phyloP scores from a whole-genome alignment of 2,113 vertebrate species.

The Sander lucioperca region DNA sequence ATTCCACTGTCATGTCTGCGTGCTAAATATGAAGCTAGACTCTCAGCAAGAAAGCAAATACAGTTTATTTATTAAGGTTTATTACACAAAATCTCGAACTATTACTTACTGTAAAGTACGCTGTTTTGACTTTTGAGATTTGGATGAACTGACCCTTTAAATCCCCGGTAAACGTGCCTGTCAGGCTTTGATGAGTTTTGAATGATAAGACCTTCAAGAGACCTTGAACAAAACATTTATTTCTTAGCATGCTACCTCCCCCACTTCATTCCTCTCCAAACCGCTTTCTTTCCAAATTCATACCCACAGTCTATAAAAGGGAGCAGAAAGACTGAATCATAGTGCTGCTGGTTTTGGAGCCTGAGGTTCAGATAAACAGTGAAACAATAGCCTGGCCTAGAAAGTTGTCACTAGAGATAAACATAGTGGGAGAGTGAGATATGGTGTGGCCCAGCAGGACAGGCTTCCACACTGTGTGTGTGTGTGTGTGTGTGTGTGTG shows the following conservation, averaged over 20 bases:
- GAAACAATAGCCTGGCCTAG: conserved; percentile 74
- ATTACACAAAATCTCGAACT: neutral
- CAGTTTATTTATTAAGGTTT: neutral
- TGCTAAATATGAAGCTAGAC: neutral
- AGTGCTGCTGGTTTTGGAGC: conserved; percentile 56
- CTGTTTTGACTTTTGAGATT: neutral
- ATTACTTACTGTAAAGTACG: too few species aligned
- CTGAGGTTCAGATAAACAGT: conserved; percentile 76
- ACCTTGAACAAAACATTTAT: conserved; percentile 55
- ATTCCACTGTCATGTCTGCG: too few species aligned
- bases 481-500: conserved; percentile 21
- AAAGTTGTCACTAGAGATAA: conserved; percentile 79
- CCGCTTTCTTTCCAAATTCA: conserved; percentile 37
- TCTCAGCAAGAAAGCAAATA: neutral
- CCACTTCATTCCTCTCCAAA: conserved; percentile 50
- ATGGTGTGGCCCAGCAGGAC: conserved; percentile 52
- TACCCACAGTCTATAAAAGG: conserved; percentile 69
- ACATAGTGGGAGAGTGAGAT: conserved; percentile 67
- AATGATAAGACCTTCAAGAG: conserved; percentile 54
- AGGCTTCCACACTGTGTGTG: conserved; percentile 20
- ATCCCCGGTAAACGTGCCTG: neutral
- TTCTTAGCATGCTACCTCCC: conserved; percentile 26
- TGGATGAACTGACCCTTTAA: neutral
- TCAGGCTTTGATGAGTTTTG: conserved; percentile 43
- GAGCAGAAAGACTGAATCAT: conserved; percentile 63